Evolutionary conservation across 2,113 vertebrate genomes (phyloP).

Genomic region (Psittacula cyanocephala): DNA sequence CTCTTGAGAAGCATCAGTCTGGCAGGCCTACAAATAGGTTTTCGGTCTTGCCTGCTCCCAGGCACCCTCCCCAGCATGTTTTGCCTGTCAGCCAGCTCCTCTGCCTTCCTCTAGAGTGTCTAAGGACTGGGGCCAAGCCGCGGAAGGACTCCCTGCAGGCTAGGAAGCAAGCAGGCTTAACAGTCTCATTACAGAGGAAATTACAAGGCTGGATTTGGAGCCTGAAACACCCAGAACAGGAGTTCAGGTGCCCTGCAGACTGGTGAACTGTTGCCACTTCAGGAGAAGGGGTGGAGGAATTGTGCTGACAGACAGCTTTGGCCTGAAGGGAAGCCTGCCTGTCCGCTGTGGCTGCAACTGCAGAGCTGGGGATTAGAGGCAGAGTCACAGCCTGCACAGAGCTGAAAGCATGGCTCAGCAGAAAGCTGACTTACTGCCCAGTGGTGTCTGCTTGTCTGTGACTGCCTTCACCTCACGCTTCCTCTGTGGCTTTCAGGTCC

Average conservation of each 20-base stretch:
- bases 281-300: neutral
- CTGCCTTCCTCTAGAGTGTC: neutral
- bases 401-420: neutral
- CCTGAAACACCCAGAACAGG: neutral
- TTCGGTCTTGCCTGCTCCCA: neutral
- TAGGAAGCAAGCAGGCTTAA: neutral
- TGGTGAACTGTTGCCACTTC: neutral
- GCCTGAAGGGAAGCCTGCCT: neutral
- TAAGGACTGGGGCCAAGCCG: neutral
- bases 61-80: neutral
- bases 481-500: slow-evolving; percentile 72
- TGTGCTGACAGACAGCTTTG: neutral
- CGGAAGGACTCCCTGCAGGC: neutral
- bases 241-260: neutral
- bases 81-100: neutral
- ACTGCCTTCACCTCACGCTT: neutral
- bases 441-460: neutral
- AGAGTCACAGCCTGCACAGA: neutral
- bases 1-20: neutral
- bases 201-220: neutral
- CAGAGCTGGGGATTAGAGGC: neutral
- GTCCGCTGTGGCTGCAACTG: neutral
- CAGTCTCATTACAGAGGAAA: neutral
- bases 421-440: neutral
- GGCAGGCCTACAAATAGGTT: neutral